A percentile compares a stretch with the other conserved stretches of the same genome.
Conservation (phyloP, 2,888 invertebrate species). For the Blera fallax region DNA sequence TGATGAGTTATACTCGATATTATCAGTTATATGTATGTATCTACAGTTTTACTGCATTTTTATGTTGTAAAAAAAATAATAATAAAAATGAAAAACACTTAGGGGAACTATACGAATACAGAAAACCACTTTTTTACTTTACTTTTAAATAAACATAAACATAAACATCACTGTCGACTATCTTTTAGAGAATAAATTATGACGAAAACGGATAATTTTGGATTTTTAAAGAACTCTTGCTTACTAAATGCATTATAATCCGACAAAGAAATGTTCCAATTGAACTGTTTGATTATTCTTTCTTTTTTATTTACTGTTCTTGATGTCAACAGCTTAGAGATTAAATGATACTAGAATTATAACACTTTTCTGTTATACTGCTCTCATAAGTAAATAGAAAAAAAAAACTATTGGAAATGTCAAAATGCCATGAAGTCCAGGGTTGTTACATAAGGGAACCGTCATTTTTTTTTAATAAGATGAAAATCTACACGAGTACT, state of each 20-base stretch:
- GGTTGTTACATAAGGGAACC: background rate
- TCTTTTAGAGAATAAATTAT: no score
- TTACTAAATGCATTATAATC: background rate
- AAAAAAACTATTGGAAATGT: background rate
- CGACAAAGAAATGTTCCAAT: background rate
- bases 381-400: no score
- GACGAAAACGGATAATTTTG: no score
- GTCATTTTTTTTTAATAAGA: background rate
- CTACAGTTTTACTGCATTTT: background rate
- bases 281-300: background rate
- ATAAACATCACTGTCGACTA: no score
- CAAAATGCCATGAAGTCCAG: background rate
- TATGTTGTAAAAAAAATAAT: background rate
- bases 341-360: background rate
- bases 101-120: background rate
- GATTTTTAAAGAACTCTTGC: background rate
- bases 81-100: background rate
- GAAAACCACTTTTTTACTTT: background rate
- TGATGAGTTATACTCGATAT: background rate
- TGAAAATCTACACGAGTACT: background rate
- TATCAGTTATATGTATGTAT: background rate
- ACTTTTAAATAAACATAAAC: background rate
- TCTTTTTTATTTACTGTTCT: background rate
- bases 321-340: background rate
- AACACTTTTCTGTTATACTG: background rate